Evolutionary conservation across 2,797 vertebrate species (phyloP).

Genomic region (Enteromius radiatus): DNA sequence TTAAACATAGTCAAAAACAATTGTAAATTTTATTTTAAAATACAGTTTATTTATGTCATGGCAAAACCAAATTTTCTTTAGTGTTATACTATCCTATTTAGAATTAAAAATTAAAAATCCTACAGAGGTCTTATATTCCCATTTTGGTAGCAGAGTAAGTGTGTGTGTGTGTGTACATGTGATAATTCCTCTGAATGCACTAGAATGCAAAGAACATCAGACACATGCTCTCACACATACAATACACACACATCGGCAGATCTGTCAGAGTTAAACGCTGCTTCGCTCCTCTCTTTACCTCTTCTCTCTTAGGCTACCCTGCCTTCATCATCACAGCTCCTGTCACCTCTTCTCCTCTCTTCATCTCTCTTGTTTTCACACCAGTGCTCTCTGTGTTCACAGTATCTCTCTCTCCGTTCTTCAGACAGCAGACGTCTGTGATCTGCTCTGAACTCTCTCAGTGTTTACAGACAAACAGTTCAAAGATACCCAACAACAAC

Average conservation of each 20-base stretch:
- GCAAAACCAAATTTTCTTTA: not conserved
- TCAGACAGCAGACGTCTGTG: conserved; percentile 15
- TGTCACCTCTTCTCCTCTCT: conserved; percentile 17
- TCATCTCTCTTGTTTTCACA: conserved; percentile 15
- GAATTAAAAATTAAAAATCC: not conserved
- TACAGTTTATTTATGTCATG: not conserved
- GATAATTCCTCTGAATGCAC: conserved; percentile 33
- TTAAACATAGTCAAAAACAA: not conserved
- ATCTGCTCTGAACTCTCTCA: conserved; percentile 43
- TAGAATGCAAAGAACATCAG: conserved; percentile 51
- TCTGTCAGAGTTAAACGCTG: conserved; percentile 37
- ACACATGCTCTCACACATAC: not conserved
- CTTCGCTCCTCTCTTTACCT: conserved; percentile 26
- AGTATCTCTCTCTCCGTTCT: not conserved
- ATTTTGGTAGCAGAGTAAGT: conserved; percentile 1
- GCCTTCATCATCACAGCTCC: conserved; percentile 32
- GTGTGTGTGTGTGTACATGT: conserved; percentile 23
- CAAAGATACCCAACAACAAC: not conserved
- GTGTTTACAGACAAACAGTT: conserved; percentile 36
- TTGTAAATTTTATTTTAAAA: not conserved
- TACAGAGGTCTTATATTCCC: not conserved
- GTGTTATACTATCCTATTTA: no score
- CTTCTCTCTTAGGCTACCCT: not conserved
- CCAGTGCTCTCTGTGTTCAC: conserved; percentile 13
- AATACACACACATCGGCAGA: conserved; percentile 2